Percentiles rank a stretch among this genome's conserved stretches.
Conservation (phyloP, 2,888 invertebrate species). For the Tenodera sinensis region DNA sequence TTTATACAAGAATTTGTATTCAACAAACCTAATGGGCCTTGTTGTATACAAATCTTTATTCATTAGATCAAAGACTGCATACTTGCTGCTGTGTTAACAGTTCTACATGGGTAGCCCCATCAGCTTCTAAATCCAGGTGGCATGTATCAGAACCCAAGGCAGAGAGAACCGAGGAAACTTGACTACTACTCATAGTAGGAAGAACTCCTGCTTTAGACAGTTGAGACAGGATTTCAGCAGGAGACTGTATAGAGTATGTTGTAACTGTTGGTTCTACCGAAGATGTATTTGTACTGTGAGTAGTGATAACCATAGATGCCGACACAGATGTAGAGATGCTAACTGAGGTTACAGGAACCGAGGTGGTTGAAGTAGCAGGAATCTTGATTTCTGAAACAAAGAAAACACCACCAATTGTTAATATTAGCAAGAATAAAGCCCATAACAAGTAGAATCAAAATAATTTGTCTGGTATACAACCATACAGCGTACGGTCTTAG, state of each 20-base stretch:
- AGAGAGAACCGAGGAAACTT: constrained; percentile 33
- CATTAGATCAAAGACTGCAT: not conserved
- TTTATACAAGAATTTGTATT: too few relatives aligned
- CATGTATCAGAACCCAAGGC: constrained; percentile 30
- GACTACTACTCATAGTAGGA: constrained; percentile 33
- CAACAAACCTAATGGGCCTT: too few relatives aligned
- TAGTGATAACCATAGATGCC: not conserved
- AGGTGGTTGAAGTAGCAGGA: not conserved
- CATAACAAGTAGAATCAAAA: not conserved
- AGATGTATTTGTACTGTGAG: not conserved
- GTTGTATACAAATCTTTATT: too few relatives aligned
- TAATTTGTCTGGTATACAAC: not conserved
- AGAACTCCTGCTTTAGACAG: constrained; percentile 25
- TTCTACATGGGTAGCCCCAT: constrained; percentile 20
- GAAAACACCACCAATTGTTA: not conserved
- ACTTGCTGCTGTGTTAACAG: constrained; percentile 19
- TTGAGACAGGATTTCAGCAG: constrained; percentile 27
- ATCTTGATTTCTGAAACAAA: not conserved
- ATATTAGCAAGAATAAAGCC: not conserved
- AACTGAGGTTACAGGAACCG: not conserved
- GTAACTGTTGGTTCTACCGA: not conserved
- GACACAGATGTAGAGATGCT: not conserved
- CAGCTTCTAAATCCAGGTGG: constrained; percentile 22
- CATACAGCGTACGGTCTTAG: too few relatives aligned
- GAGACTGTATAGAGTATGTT: constrained; percentile 21